Evolutionary conservation across 1,140 invertebrate species (phyloP), one percentile per base, ranked within the genome.

Genomic region (Antheraea mylitta): DNA sequence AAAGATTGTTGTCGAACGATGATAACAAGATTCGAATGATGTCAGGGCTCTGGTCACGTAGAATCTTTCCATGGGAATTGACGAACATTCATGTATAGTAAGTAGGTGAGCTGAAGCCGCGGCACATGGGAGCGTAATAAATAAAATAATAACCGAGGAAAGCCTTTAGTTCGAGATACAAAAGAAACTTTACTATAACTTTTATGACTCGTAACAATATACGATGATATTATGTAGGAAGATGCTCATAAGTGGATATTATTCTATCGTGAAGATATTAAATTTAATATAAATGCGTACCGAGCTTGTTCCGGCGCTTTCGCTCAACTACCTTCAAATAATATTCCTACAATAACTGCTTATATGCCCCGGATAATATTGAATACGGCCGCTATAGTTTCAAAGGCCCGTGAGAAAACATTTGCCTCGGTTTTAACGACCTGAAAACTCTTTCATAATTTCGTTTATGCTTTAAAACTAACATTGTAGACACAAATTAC

Each of bases 211-310:
- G 16, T 53, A 53, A 53, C 45, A 53, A 53, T 53, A 53, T 53
- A 53, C 13, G 45, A 53, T 53, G 5, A 16, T 53, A 53, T 53
- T 10, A 53, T 16, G 13, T 53, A 53, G 9, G 13, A n/a, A 53
- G 45, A 53, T 16, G 45, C 45, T 6, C 45, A 53, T 53, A 53
- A 53, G 45, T 53, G 16, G 11, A n/a, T 53, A 13, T 53, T 53
- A n/a, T 53, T 53, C 16, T 13, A 53, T 53, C 45, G 45, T 53
- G 45, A 53, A 53, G 45, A 36, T 63, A 63, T n/a, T 30, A 63
- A 63, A 63, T 63, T 63, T 63, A 63, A 63, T 63, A 63, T 63
- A 63, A 63, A 63, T 63, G 37, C n/a, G 61, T 63, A 63, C 37
- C 37, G 61, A 63, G 61, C 30, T 63, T 63, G 61, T 63, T 37